These are phyloP conservation scores for Mesochorus sp. DNA, from an alignment of 2,888 invertebrate genomes.

Conservation along the genomic window DNA sequence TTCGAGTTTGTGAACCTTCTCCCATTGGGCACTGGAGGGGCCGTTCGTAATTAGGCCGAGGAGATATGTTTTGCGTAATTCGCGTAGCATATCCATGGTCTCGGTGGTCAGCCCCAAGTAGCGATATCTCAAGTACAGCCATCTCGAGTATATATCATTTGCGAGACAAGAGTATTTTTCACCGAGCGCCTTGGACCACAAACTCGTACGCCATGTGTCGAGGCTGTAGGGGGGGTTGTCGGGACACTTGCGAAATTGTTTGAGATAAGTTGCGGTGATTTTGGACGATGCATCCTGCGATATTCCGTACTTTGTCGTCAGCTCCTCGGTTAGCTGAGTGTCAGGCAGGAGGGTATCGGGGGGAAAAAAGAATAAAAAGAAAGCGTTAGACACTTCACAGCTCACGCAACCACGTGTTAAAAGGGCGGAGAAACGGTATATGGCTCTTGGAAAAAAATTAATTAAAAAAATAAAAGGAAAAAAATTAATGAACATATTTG, in stretches of 20 bases:
- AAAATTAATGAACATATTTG: neutral
- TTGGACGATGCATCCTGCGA: conserved; percentile 86
- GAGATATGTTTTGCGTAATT: conserved; percentile 88
- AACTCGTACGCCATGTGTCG: conserved; percentile 89
- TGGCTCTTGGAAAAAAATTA: conserved; percentile 24
- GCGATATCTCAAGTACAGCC: conserved; percentile 91
- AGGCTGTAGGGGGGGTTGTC: conserved; percentile 89
- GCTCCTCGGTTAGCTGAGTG: conserved; percentile 83
- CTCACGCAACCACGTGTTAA: conserved; percentile 37
- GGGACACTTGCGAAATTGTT: conserved; percentile 90
- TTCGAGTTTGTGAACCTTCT: conserved; percentile 89
- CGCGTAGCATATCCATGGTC: conserved; percentile 87
- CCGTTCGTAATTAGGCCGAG: conserved; percentile 94
- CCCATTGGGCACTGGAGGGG: conserved; percentile 93
- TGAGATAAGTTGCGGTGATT: conserved; percentile 88
- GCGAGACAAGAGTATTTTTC: conserved; percentile 88
- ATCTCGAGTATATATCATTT: conserved; percentile 88
- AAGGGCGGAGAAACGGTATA: conserved; percentile 46
- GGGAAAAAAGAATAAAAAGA: conserved; percentile 59
- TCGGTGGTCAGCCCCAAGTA: conserved; percentile 88
- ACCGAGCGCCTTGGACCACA: conserved; percentile 91
- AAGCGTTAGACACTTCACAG: conserved; percentile 58
- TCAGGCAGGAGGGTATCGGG: conserved; percentile 21
- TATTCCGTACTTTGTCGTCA: conserved; percentile 87
- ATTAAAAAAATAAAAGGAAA: conserved; percentile 39